phyloP scores from a whole-genome alignment of 2,113 vertebrate genomes.

The Garra rufa region DNA sequence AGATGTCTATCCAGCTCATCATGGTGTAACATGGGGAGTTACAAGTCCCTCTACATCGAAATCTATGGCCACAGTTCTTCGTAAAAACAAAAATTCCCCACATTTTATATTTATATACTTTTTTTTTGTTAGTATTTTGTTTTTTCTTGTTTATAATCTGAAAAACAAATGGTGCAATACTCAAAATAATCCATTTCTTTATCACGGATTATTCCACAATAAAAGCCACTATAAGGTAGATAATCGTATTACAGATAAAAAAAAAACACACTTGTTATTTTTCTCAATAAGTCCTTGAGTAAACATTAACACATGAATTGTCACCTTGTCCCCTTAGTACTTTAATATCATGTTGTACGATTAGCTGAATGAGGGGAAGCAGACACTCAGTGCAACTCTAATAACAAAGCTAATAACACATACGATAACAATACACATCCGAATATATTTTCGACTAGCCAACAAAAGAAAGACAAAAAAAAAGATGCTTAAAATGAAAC shows the following conservation, averaged over 20 bases:
- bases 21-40: conserved; percentile 67
- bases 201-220: conserved; percentile 92
- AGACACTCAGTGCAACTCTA: conserved; percentile 97
- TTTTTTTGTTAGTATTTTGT: conserved; percentile 72
- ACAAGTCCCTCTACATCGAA: conserved; percentile 69
- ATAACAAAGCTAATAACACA: conserved; percentile 83
- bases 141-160: conserved; percentile 77
- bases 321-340: conserved; percentile 83
- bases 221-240: conserved; percentile 96
- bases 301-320: conserved; percentile 97
- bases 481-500: conserved; percentile 68
- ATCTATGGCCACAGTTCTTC: conserved; percentile 92
- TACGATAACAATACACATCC: conserved; percentile 70
- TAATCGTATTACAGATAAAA: conserved; percentile 87
- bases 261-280: conserved; percentile 73
- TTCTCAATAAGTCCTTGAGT: conserved; percentile 91
- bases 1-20: conserved; percentile 74
- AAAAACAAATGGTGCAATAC: conserved; percentile 90
- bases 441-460: conserved; percentile 74
- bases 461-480: conserved; percentile 69
- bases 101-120: conserved; percentile 70
- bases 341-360: conserved; percentile 78
- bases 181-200: conserved; percentile 80
- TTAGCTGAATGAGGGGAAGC: conserved; percentile 88
- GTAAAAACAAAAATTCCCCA: conserved; percentile 70